phyloP scores from a whole-genome alignment of 2,113 vertebrate species.

The Melanostigma gelatinosum region DNA sequence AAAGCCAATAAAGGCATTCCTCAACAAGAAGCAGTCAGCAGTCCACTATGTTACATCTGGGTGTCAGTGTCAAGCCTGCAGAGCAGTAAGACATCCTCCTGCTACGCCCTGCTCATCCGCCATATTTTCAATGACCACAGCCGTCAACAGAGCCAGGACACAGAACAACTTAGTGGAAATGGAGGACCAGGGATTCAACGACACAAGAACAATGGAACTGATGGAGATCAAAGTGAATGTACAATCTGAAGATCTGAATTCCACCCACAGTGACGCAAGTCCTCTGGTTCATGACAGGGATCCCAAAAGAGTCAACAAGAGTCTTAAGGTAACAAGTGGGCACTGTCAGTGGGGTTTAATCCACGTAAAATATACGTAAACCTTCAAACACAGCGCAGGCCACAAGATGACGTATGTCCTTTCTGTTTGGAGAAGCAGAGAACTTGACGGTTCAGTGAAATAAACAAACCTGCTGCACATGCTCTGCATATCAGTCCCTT shows the following conservation, averaged over 20 bases:
- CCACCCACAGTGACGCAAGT: conserved; percentile 7
- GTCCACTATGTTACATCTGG: conserved; percentile 69
- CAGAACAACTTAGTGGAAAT: conserved; percentile 46
- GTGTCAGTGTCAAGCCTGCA: conserved; percentile 59
- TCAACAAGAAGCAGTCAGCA: conserved; percentile 57
- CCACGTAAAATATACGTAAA: neutral
- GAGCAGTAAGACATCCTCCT: conserved; percentile 8
- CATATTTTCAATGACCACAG: conserved; percentile 28
- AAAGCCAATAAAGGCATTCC: conserved; percentile 63
- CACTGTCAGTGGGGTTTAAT: neutral
- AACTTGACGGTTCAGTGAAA: neutral
- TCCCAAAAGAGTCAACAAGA: conserved; percentile 69
- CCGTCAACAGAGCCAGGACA: conserved; percentile 22
- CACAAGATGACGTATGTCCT: neutral
- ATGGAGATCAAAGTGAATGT: conserved; percentile 50
- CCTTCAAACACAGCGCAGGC: neutral
- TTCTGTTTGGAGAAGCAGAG: conserved; percentile 1
- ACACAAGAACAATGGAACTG: conserved; percentile 20
- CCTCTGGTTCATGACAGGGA: conserved; percentile 64
- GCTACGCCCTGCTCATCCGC: conserved; percentile 17
- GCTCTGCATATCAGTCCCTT: neutral
- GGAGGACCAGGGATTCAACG: conserved; percentile 33
- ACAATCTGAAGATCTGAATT: conserved; percentile 40
- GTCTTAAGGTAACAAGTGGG: conserved; percentile 67
- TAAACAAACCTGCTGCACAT: conserved; percentile 7